Conservation (phyloP, 2,888 invertebrate genomes). For the Campoletis raptor region DNA sequence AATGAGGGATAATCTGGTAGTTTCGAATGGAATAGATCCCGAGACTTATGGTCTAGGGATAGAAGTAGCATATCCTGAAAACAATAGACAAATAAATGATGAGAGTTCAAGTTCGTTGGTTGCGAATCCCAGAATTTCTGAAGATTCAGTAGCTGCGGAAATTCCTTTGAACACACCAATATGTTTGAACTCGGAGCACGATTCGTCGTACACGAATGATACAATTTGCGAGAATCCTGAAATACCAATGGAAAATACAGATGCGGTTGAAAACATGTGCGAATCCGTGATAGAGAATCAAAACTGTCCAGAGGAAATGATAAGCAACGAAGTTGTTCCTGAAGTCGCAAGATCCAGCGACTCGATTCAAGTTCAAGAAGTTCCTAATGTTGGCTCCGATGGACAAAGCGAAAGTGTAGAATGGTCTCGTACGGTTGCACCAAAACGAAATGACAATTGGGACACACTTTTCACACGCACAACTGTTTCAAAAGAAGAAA, state of each 20-base stretch:
- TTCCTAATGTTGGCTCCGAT: conserved; percentile 54
- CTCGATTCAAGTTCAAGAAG: conserved; percentile 59
- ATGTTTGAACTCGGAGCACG: conserved; percentile 60
- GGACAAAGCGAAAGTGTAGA: conserved; percentile 28
- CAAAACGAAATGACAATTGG: conserved; percentile 56
- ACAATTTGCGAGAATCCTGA: conserved; percentile 63
- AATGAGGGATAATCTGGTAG: conserved; percentile 42
- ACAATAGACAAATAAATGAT: conserved; percentile 30
- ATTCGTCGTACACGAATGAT: conserved; percentile 50
- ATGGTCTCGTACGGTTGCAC: conserved; percentile 29
- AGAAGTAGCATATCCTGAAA: conserved; percentile 62
- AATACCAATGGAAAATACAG: conserved; percentile 49
- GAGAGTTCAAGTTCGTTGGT: conserved; percentile 18
- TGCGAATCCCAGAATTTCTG: neutral
- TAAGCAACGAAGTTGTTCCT: conserved; percentile 1
- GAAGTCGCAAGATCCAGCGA: conserved; percentile 13
- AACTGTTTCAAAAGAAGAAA: conserved; percentile 60
- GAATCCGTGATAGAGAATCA: conserved; percentile 37
- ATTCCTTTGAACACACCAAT: conserved; percentile 51
- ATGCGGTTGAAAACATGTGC: conserved; percentile 48
- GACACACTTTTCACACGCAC: conserved; percentile 50
- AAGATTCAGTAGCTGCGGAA: conserved; percentile 17
- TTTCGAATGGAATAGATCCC: conserved; percentile 42
- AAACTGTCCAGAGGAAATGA: conserved; percentile 46
- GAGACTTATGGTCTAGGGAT: conserved; percentile 59